phyloP scores from a whole-genome alignment of 2,113 vertebrate genomes.

The Stercorarius parasiticus region DNA sequence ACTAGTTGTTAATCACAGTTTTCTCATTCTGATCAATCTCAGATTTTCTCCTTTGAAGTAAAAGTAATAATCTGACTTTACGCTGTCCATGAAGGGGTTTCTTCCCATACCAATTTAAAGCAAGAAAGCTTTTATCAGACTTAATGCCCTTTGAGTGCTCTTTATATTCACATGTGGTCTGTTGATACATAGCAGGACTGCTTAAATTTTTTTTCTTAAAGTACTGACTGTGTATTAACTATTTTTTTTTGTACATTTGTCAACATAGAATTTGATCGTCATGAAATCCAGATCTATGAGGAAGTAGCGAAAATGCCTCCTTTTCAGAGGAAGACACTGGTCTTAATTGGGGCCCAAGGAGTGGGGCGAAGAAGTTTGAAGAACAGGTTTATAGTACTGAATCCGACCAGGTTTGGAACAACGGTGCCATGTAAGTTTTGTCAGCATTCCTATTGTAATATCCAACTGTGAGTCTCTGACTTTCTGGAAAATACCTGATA shows the following conservation, averaged over 20 bases:
- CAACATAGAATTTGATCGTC: constrained; percentile 93
- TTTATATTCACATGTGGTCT: not conserved
- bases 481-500: not conserved
- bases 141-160: not conserved
- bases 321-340: constrained; percentile 95
- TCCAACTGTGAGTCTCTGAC: not conserved
- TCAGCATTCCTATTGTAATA: not conserved
- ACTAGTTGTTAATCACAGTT: not conserved
- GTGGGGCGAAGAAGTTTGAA: constrained; percentile 96
- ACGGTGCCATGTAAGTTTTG: constrained; percentile 95
- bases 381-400: constrained; percentile 93
- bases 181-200: not conserved
- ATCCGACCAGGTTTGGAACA: constrained; percentile 91
- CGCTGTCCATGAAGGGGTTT: not conserved
- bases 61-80: not conserved
- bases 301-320: constrained; percentile 97
- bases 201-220: not conserved
- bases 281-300: constrained; percentile 98
- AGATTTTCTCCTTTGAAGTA: not conserved
- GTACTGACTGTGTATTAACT: not conserved
- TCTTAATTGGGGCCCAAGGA: constrained; percentile 96
- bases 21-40: not conserved
- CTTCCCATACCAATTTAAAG: not conserved
- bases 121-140: not conserved
- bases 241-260: not conserved